Evolutionary conservation across 2,888 invertebrate genomes (phyloP).

Genomic region (Lypha dubia): DNA sequence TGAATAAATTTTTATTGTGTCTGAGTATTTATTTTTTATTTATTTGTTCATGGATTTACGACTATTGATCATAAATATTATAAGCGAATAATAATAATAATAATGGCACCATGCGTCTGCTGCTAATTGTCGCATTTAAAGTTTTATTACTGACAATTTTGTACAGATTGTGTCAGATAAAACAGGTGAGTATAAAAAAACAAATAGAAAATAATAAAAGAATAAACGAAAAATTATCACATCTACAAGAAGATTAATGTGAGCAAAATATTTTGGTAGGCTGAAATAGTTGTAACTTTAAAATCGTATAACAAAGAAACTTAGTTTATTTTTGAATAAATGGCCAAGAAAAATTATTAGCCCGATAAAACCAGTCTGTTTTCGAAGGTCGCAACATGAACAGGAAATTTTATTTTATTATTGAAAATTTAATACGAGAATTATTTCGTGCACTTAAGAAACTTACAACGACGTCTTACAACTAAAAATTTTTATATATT

Average conservation of each 20-base stretch:
- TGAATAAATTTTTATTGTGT: constrained; percentile 9
- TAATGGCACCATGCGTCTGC: constrained; percentile 16
- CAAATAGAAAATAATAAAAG: neutral
- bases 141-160: constrained; percentile 37
- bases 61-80: constrained; percentile 17
- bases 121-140: constrained; percentile 35
- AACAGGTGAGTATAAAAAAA: neutral
- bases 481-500: too few species aligned
- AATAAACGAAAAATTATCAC: constrained; percentile 7
- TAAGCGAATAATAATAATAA: constrained; percentile 39
- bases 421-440: too few species aligned
- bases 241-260: constrained; percentile 13
- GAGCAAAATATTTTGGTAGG: neutral
- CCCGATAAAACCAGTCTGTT: too few species aligned
- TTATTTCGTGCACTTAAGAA: too few species aligned
- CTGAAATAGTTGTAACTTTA: too few species aligned
- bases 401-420: too few species aligned
- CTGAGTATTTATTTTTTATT: neutral
- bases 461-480: too few species aligned
- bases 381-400: too few species aligned
- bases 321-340: too few species aligned
- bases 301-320: too few species aligned
- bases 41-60: constrained; percentile 9
- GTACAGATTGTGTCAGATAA: constrained; percentile 39
- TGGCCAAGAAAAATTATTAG: too few species aligned